A percentile compares a stretch with the other conserved stretches of the same genome.
These are phyloP conservation scores for Drosophila paulistorum DNA, from an alignment of 1,140 invertebrate species.

Conservation along the genomic window DNA sequence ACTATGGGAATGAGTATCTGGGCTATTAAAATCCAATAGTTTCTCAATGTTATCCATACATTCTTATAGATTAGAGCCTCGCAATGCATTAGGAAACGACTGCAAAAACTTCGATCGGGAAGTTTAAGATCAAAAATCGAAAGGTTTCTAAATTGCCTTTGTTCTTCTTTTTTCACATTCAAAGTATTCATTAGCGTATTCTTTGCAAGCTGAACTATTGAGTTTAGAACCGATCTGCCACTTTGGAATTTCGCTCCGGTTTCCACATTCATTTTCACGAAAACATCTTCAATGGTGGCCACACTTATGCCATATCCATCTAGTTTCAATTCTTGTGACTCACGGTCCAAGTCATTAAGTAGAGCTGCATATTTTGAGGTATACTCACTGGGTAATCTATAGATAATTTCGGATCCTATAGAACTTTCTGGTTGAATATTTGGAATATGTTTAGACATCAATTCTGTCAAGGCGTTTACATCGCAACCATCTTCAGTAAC, in stretches of 20 bases:
- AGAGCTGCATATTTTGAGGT: slow-evolving; percentile 45
- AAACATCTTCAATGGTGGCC: slow-evolving; percentile 96
- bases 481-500: slow-evolving; percentile 58
- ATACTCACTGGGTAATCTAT: slow-evolving; percentile 58
- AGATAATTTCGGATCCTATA: slow-evolving; percentile 71
- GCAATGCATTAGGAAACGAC: slow-evolving; percentile 59
- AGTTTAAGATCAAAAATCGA: slow-evolving; percentile 24
- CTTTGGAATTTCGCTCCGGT: not conserved
- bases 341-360: slow-evolving; percentile 48
- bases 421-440: slow-evolving; percentile 53
- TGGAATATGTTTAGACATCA: slow-evolving; percentile 68
- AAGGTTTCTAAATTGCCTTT: not conserved
- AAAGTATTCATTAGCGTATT: not conserved
- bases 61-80: slow-evolving; percentile 86
- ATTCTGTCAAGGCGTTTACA: slow-evolving; percentile 44
- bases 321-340: slow-evolving; percentile 77
- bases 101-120: not conserved
- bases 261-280: slow-evolving; percentile 84
- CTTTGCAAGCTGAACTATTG: not conserved
- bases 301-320: slow-evolving; percentile 95
- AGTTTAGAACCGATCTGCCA: slow-evolving; percentile 3
- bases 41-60: slow-evolving; percentile 84
- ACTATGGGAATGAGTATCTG: slow-evolving; percentile 85
- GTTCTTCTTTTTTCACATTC: not conserved
- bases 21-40: slow-evolving; percentile 84